Evolutionary conservation across 1,140 invertebrate species (phyloP), one percentile per base, ranked within the genome.

Genomic region (Monomorium pharaonis): DNA sequence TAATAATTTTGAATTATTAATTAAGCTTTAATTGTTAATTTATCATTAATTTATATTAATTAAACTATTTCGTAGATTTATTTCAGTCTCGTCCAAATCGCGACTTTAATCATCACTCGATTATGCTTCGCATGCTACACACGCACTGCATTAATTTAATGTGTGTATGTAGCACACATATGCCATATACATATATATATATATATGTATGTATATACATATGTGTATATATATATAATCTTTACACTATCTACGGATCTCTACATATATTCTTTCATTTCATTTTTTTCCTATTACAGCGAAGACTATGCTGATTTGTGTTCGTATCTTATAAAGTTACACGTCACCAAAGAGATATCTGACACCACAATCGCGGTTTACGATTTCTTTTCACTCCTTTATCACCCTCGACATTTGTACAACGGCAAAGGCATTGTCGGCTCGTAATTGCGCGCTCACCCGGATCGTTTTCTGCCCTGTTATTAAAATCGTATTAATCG

Each of bases 401-500:
- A 74, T 37, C 67, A 58, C 60, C 51, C 58, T 44, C 49, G 60
- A 72, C 30, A 81, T 86, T 86, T 86, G 74, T 81, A 86, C 75
- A 88, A 83, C 74, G 49, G 76, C n/a, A 77, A 80, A 86, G 84
- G 84, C 75, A 86, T 83, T 76, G 56, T 84, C 72, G 56, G 60
- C 44, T 85, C 58, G 58, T 85, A 44, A 69, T 75, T 85, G 54
- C 37, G 42, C 86, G 30, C 75, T 85, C 18, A 65, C 42, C 51
- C 42, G 14, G 51, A 83, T 74, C 42, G 67, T 6, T 54, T 54
- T 72, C 24, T 58, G 30, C 44, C 16, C 24, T 63, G 37, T 42
- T 81, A 83, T 81, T 27, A 58, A 42, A 86, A 67, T 42, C 24
- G 30, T 47, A 67, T 85, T 65, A 44, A 67, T 37, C 76, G 16